Evolutionary conservation across 2,797 vertebrate species (phyloP).

Genomic region (Lophotriccus pileatus): DNA sequence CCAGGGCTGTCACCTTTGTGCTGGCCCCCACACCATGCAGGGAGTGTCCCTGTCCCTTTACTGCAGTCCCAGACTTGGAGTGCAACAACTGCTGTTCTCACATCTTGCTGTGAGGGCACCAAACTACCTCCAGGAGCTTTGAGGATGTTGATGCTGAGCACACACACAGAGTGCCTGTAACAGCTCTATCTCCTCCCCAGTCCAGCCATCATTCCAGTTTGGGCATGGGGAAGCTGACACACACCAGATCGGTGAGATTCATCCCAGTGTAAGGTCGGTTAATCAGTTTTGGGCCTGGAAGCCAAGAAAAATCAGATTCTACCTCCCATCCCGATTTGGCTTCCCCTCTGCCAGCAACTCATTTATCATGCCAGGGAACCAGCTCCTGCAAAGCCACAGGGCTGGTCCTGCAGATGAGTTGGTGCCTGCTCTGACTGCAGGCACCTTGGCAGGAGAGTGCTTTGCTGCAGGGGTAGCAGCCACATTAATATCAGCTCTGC

Average conservation of each 20-base stretch:
- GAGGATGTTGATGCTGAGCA: not conserved
- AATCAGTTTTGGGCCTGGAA: not conserved
- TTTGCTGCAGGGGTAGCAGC: not conserved
- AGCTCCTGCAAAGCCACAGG: not conserved
- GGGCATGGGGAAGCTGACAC: not conserved
- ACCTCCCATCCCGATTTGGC: not conserved
- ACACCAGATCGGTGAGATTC: not conserved
- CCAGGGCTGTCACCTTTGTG: not conserved
- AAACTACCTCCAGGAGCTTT: not conserved
- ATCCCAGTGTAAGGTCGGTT: not conserved
- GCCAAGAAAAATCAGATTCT: not conserved
- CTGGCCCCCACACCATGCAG: rapidly evolving
- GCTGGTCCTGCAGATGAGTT: not conserved
- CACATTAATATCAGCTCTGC: not conserved
- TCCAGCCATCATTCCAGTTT: not conserved
- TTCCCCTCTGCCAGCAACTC: not conserved
- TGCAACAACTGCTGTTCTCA: not conserved
- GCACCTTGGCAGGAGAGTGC: not conserved
- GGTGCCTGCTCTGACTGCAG: not conserved
- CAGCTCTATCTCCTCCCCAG: not conserved
- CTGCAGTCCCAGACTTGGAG: rapidly evolving
- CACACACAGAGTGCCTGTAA: not conserved
- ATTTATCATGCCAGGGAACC: not conserved
- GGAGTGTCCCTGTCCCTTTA: rapidly evolving
- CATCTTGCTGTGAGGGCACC: not conserved